Evolutionary conservation across 2,888 invertebrate species (phyloP).

Genomic region (Helicoverpa assulta): DNA sequence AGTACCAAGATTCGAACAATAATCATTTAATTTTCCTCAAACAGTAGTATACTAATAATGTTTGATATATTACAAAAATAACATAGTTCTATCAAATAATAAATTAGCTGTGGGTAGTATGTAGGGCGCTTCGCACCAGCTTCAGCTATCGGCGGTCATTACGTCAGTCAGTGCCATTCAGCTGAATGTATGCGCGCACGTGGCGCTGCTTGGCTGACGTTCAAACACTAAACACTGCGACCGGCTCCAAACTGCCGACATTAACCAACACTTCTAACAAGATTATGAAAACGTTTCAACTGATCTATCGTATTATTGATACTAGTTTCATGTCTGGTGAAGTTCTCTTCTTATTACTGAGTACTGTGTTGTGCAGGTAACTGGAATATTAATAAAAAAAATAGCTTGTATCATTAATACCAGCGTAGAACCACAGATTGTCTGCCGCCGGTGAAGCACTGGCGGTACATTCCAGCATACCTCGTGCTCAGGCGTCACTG

Average conservation of each 20-base stretch:
- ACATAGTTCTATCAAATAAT: background rate
- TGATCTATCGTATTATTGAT: background rate
- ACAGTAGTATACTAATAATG: too few relatives aligned
- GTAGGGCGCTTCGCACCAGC: background rate
- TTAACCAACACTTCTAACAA: slow-evolving; percentile 8
- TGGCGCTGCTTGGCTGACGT: slow-evolving; percentile 21
- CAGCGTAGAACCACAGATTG: slow-evolving; percentile 33
- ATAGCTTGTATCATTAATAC: slow-evolving; percentile 48
- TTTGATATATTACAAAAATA: too few relatives aligned
- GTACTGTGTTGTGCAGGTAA: slow-evolving; percentile 4
- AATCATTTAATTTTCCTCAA: too few relatives aligned
- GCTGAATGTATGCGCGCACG: slow-evolving; percentile 12
- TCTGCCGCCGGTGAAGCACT: slow-evolving; percentile 17
- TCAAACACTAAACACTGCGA: slow-evolving; percentile 31
- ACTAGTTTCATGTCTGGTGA: background rate
- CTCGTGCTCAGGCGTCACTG: background rate
- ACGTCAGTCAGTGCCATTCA: slow-evolving; percentile 10
- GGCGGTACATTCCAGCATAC: slow-evolving; percentile 24
- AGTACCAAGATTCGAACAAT: too few relatives aligned
- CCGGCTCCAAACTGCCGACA: slow-evolving; percentile 9
- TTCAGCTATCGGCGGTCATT: slow-evolving; percentile 4
- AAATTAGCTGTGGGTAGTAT: background rate
- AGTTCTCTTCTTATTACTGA: background rate
- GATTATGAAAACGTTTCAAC: background rate
- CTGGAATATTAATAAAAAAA: slow-evolving; percentile 31